Conservation (phyloP, 1,140 invertebrate genomes). For the Brachionus plicatilis region DNA sequence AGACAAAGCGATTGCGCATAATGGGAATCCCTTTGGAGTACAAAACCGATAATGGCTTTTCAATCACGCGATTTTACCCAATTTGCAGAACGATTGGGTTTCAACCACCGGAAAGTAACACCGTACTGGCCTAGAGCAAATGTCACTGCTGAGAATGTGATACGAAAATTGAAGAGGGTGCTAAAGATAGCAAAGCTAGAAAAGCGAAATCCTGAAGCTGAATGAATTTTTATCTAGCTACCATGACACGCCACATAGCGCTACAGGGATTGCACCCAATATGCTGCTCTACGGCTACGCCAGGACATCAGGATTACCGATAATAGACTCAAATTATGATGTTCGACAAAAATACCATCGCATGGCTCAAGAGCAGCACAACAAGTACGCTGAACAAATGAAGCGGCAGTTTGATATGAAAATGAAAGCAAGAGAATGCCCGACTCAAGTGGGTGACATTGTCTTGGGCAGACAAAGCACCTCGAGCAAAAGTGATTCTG, state of each 20-base stretch:
- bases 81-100: neutral
- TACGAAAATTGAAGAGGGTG: neutral
- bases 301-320: neutral
- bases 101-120: neutral
- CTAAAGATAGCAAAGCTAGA: neutral
- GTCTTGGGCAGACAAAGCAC: neutral
- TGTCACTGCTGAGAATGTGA: neutral
- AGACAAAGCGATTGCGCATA: neutral
- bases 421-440: too few relatives aligned
- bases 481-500: neutral
- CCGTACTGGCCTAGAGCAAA: neutral
- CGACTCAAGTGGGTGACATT: too few relatives aligned
- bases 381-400: neutral
- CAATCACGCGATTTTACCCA: neutral
- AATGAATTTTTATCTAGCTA: neutral
- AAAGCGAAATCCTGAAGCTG: neutral
- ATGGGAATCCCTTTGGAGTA: neutral
- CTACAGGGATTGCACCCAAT: neutral
- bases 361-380: neutral
- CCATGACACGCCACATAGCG: neutral
- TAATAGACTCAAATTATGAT: neutral
- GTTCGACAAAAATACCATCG: neutral
- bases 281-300: neutral
- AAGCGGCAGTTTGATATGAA: neutral
- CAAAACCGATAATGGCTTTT: neutral